Evolutionary conservation across 1,140 invertebrate genomes (phyloP).

Genomic region (Zaprionus vittiger): DNA sequence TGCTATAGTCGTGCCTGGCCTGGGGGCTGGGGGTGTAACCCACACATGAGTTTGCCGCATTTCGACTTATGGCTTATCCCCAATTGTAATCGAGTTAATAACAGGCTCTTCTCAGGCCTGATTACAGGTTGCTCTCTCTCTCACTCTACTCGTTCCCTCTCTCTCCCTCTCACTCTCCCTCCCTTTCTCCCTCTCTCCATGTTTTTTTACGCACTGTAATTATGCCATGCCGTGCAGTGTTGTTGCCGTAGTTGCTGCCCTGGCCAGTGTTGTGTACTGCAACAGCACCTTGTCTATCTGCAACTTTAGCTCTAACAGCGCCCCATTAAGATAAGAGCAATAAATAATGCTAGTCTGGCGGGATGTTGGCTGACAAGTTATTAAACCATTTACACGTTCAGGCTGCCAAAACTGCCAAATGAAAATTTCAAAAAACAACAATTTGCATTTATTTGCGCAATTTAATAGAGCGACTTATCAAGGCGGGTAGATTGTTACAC

Average conservation of each 20-base stretch:
- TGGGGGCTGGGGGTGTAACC: slow-evolving; percentile 56
- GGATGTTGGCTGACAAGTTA: slow-evolving; percentile 10
- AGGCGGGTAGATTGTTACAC: neutral
- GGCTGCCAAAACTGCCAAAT: neutral
- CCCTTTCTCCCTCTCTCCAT: slow-evolving; percentile 12
- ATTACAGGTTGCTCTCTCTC: slow-evolving; percentile 57
- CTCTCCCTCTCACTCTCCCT: neutral
- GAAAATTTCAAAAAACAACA: neutral
- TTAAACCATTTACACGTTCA: neutral
- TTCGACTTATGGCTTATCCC: slow-evolving; percentile 59
- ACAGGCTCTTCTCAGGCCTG: slow-evolving; percentile 65
- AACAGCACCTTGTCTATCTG: neutral
- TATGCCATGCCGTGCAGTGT: slow-evolving; percentile 26
- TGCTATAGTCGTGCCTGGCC: slow-evolving; percentile 18
- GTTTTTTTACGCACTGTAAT: slow-evolving; percentile 63
- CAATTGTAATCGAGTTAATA: slow-evolving; percentile 77
- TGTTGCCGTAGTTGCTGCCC: slow-evolving; percentile 39
- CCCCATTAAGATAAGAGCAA: neutral
- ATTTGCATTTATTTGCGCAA: neutral
- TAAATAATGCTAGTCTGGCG: neutral
- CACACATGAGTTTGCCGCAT: slow-evolving; percentile 45
- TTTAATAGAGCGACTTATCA: neutral
- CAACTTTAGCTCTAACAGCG: slow-evolving; percentile 17
- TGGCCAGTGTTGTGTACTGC: neutral
- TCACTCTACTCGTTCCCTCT: slow-evolving; percentile 9